Conservation (phyloP, 1,140 invertebrate genomes). For the Agrilus planipennis region DNA sequence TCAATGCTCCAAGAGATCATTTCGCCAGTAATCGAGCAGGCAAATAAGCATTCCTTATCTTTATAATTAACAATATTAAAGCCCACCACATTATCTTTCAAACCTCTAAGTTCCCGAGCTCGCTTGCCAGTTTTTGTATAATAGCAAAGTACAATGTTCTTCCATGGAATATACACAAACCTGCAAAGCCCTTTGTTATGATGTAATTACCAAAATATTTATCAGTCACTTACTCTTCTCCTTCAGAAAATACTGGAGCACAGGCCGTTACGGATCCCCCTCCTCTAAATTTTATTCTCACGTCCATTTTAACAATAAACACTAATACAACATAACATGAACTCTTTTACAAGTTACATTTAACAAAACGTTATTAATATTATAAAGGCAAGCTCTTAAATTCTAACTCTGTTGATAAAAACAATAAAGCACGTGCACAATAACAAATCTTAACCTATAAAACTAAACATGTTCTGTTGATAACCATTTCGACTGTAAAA, state of each 20-base stretch:
- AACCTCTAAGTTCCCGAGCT: constrained; percentile 39
- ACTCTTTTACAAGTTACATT: no score
- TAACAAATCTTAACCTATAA: no score
- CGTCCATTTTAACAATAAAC: no score
- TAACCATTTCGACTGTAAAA: no score
- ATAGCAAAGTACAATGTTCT: constrained; percentile 43
- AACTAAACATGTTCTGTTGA: no score
- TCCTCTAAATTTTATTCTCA: constrained; percentile 23
- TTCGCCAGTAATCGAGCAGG: constrained; percentile 41
- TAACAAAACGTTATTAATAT: no score
- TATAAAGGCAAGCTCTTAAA: no score
- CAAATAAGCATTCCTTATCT: constrained; percentile 37
- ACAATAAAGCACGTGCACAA: no score
- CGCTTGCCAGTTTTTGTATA: constrained; percentile 43
- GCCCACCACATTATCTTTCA: constrained; percentile 37
- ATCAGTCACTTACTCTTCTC: constrained; percentile 52
- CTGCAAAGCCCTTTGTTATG: constrained; percentile 27
- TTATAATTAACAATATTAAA: constrained; percentile 35
- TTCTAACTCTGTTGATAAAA: no score
- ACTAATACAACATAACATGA: no score
- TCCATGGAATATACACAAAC: constrained; percentile 43
- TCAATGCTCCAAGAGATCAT: constrained; percentile 42
- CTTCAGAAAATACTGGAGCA: constrained; percentile 46
- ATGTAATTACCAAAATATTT: constrained; percentile 11
- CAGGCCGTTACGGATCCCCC: constrained; percentile 50